Conservation (phyloP, 2,888 invertebrate species). For the Synergus itoensis region DNA sequence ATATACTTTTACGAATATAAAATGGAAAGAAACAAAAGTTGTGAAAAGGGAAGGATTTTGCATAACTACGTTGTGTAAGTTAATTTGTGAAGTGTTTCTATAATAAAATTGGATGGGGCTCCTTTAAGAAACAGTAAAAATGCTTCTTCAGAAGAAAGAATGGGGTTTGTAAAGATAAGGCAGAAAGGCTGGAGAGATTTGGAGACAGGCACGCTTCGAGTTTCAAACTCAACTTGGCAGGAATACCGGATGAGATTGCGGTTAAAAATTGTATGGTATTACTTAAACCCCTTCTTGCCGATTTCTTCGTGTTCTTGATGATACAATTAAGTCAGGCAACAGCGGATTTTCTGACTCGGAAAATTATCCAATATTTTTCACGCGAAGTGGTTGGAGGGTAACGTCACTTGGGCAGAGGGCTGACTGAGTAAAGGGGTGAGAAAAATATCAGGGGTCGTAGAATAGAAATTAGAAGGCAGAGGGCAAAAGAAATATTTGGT, state of each 20-base stretch:
- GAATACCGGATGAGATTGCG: slow-evolving; percentile 72
- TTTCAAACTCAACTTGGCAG: slow-evolving; percentile 53
- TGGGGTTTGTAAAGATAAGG: slow-evolving; percentile 39
- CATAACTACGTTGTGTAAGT: background rate
- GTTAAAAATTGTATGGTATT: slow-evolving; percentile 77
- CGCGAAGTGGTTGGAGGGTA: slow-evolving; percentile 59
- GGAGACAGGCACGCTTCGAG: slow-evolving; percentile 39
- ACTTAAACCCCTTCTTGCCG: slow-evolving; percentile 68
- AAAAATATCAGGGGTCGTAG: slow-evolving; percentile 62
- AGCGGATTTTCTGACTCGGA: slow-evolving; percentile 73
- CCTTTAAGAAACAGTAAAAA: slow-evolving; percentile 20
- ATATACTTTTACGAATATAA: background rate
- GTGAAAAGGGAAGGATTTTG: background rate
- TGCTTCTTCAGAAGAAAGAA: slow-evolving; percentile 35
- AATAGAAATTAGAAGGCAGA: slow-evolving; percentile 32
- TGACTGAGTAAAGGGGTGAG: slow-evolving; percentile 65
- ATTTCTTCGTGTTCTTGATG: slow-evolving; percentile 73
- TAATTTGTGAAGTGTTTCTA: background rate
- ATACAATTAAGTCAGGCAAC: slow-evolving; percentile 76
- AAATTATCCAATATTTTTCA: slow-evolving; percentile 78
- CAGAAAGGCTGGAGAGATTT: slow-evolving; percentile 30
- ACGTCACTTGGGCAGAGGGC: slow-evolving; percentile 57
- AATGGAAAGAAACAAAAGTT: background rate
- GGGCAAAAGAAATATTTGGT: slow-evolving; percentile 26
- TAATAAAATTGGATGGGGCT: background rate